Evolutionary conservation across 2,113 vertebrate genomes (phyloP).

Genomic region (Antechinus stuartii): DNA sequence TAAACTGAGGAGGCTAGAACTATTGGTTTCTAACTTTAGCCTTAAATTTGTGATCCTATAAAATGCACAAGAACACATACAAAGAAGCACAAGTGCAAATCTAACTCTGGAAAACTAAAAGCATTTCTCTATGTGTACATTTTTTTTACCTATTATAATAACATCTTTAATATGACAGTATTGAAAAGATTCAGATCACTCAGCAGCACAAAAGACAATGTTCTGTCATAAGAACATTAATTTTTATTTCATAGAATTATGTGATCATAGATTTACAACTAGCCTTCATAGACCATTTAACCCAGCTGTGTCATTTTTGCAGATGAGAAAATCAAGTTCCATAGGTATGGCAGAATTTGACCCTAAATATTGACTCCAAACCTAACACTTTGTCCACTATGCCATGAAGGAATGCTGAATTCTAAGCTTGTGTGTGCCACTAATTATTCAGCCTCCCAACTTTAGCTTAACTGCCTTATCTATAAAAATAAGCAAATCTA

Average conservation of each 20-base stretch:
- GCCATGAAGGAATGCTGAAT: neutral
- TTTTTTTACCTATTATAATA: neutral
- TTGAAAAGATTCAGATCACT: constrained; percentile 28
- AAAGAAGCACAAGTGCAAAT: neutral
- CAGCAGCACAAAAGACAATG: constrained; percentile 12
- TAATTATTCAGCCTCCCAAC: neutral
- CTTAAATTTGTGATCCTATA: neutral
- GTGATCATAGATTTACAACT: neutral
- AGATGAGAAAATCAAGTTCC: neutral
- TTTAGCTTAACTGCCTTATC: neutral
- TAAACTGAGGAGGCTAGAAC: neutral
- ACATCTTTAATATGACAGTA: neutral
- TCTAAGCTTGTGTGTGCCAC: neutral
- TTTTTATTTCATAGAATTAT: neutral
- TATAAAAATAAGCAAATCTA: neutral
- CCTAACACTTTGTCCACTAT: neutral
- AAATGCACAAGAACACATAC: neutral
- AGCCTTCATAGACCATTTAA: neutral
- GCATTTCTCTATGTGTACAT: neutral
- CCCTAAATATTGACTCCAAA: neutral
- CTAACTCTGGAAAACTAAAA: neutral
- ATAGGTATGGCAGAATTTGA: neutral
- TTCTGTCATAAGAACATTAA: neutral
- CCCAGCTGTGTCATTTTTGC: neutral
- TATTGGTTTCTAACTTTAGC: neutral